A percentile compares a stretch with the other conserved stretches of the same genome.
Evolutionary conservation across 2,888 invertebrate species (phyloP).

Genomic region (Dusona sp.): DNA sequence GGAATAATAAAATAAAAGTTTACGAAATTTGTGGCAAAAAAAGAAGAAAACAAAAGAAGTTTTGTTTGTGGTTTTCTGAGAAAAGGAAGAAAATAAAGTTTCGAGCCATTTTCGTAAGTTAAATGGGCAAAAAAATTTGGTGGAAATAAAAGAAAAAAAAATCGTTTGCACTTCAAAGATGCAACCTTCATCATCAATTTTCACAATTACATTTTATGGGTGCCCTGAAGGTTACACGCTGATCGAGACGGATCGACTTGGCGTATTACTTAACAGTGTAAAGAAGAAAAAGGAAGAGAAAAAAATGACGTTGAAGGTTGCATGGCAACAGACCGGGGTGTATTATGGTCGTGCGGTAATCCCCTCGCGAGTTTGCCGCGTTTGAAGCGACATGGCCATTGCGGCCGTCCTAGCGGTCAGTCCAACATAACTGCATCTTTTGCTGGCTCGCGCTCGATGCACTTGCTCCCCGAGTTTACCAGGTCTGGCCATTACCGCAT

Average conservation of each 20-base stretch:
- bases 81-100: not conserved
- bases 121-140: not conserved
- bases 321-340: slow-evolving; percentile 75
- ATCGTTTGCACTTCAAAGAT: not conserved
- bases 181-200: slow-evolving; percentile 1
- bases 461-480: slow-evolving; percentile 67
- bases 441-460: slow-evolving; percentile 68
- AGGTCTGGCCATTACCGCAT: slow-evolving; percentile 68
- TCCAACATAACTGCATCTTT: slow-evolving; percentile 81
- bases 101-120: not conserved
- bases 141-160: not conserved
- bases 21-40: too few species aligned
- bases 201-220: not conserved
- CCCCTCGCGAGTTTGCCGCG: slow-evolving; percentile 52
- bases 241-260: slow-evolving; percentile 7
- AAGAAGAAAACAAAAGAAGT: too few species aligned
- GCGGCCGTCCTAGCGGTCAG: slow-evolving; percentile 77
- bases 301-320: slow-evolving; percentile 71
- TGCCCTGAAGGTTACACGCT: not conserved
- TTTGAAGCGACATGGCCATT: slow-evolving; percentile 53
- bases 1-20: too few species aligned
- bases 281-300: slow-evolving; percentile 2
- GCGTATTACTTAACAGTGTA: slow-evolving; percentile 24
- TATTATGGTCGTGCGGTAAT: slow-evolving; percentile 65
- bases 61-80: not conserved